phyloP scores from a whole-genome alignment of 2,797 vertebrate species.

The Manis javanica region DNA sequence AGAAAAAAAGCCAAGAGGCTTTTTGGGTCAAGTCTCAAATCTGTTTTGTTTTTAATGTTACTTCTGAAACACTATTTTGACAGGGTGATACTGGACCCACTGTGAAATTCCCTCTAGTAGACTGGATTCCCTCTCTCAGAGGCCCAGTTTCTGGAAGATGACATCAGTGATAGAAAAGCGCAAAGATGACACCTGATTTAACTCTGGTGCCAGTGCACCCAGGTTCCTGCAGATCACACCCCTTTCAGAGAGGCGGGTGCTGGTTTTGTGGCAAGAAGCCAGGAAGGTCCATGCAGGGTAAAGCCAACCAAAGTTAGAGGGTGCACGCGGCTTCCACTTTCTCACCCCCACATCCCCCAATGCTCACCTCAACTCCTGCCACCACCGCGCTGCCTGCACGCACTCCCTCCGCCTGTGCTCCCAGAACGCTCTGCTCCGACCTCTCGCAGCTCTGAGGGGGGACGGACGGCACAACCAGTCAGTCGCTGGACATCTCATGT shows the following conservation, averaged over 20 bases:
- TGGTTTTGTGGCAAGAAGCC: background rate
- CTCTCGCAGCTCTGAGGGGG: background rate
- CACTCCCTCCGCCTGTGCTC: background rate
- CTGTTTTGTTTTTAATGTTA: background rate
- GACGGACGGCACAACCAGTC: too few relatives aligned
- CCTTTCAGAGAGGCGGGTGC: background rate
- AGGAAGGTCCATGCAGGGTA: background rate
- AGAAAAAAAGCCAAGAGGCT: background rate
- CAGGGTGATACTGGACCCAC: background rate
- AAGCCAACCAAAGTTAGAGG: background rate
- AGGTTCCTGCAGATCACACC: too few relatives aligned
- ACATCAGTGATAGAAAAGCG: background rate
- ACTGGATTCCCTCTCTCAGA: background rate
- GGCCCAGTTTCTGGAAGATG: background rate
- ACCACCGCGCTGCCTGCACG: rapidly evolving
- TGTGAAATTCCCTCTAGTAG: background rate
- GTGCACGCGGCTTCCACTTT: background rate
- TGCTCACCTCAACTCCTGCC: rapidly evolving
- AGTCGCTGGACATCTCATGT: background rate
- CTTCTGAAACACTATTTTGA: background rate
- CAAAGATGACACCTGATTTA: background rate
- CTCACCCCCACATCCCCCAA: background rate
- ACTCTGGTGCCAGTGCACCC: background rate
- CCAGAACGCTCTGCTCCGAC: background rate
- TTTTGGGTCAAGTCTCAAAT: background rate